Percentiles rank a stretch among this genome's conserved stretches.
Conservation (phyloP, 2,888 invertebrate genomes). For the Cataglyphis altisquamis region DNA sequence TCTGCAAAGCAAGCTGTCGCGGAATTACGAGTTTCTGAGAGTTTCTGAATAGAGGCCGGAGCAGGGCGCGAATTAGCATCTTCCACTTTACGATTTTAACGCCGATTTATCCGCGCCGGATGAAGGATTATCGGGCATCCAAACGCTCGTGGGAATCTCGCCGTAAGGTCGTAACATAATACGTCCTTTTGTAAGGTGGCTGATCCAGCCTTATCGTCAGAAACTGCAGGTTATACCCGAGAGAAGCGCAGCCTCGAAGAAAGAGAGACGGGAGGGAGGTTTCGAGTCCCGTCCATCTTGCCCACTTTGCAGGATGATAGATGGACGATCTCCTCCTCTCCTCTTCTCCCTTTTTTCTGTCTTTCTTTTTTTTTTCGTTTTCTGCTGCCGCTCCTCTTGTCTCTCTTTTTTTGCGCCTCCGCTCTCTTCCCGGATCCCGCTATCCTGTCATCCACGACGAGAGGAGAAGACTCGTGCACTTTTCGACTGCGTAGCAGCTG, state of each 20-base stretch:
- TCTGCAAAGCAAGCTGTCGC: conserved; percentile 16
- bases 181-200: conserved; percentile 73
- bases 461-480: conserved; percentile 34
- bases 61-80: conserved; percentile 41
- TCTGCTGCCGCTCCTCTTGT: conserved; percentile 23
- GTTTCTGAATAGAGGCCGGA: conserved; percentile 26
- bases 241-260: conserved; percentile 51
- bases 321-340: conserved; percentile 72
- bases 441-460: conserved; percentile 48
- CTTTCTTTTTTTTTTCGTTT: conserved; percentile 1
- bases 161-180: conserved; percentile 73
- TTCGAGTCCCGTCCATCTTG: conserved; percentile 77
- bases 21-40: conserved; percentile 42
- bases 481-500: conserved; percentile 71
- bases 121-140: conserved; percentile 71
- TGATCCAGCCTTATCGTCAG: conserved; percentile 74
- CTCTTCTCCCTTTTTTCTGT: conserved; percentile 29
- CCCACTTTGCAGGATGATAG: conserved; percentile 81
- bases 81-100: conserved; percentile 47
- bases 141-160: conserved; percentile 71
- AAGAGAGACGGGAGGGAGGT: conserved; percentile 71
- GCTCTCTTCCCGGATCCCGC: conserved; percentile 7
- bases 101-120: conserved; percentile 66
- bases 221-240: conserved; percentile 69
- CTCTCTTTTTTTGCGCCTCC: conserved; percentile 30